Conservation (phyloP, 2,113 vertebrate species). For the Crotalus helleri region DNA sequence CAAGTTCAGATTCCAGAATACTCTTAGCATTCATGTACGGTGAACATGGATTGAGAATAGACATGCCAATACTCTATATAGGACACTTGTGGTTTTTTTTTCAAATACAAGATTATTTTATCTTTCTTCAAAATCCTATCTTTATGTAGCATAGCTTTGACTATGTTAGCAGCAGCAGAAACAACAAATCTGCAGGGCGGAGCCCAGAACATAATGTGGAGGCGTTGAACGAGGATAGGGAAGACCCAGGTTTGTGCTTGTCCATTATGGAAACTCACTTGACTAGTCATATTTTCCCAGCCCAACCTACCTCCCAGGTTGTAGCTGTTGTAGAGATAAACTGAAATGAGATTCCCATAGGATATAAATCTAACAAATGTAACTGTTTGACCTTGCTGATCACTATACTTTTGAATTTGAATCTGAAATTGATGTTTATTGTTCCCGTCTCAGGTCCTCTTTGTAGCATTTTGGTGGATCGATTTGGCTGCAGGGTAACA, state of each 20-base stretch:
- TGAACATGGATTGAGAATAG: background rate
- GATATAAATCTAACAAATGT: background rate
- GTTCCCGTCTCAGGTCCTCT: conserved; percentile 77
- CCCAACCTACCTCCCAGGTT: background rate
- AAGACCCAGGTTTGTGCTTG: background rate
- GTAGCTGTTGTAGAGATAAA: background rate
- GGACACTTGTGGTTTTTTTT: background rate
- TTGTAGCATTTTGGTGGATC: conserved; percentile 85
- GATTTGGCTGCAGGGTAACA: conserved; percentile 79
- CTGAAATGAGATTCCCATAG: background rate
- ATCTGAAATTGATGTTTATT: background rate
- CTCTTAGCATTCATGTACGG: background rate
- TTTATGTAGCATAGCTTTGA: background rate
- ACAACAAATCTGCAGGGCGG: background rate
- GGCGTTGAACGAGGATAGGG: background rate
- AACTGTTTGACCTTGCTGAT: background rate
- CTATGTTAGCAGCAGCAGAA: background rate
- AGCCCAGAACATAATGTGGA: background rate
- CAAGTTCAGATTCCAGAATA: background rate
- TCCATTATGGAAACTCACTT: background rate
- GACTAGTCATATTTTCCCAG: background rate
- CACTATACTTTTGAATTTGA: background rate
- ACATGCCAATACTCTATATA: background rate
- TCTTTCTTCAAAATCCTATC: background rate
- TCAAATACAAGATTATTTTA: background rate